phyloP scores from a whole-genome alignment of 2,113 vertebrate genomes.

The Phrynosoma platyrhinos region DNA sequence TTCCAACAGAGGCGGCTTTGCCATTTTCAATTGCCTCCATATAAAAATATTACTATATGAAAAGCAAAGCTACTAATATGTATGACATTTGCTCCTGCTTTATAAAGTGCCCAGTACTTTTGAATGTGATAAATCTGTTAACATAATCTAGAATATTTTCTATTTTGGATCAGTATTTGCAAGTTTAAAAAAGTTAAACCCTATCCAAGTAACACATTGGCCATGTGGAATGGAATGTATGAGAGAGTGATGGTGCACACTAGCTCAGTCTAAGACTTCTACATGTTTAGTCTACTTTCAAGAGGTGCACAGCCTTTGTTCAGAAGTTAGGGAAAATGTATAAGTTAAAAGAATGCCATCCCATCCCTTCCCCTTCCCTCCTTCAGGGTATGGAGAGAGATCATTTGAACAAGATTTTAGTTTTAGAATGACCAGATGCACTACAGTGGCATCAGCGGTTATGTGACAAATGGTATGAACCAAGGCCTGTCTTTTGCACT shows the following conservation, averaged over 20 bases:
- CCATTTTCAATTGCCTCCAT: neutral
- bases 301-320: neutral
- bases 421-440: conserved; percentile 23
- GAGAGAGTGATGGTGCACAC: neutral
- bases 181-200: neutral
- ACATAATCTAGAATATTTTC: neutral
- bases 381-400: neutral
- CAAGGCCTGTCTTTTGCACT: conserved; percentile 56
- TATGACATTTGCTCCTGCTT: neutral
- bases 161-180: conserved; percentile 27
- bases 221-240: neutral
- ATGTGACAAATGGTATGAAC: conserved; percentile 63
- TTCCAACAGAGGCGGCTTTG: neutral
- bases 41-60: neutral
- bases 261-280: neutral
- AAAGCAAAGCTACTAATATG: neutral
- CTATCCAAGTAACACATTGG: neutral
- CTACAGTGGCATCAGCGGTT: conserved; percentile 42
- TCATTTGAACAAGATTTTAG: neutral
- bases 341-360: neutral
- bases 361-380: neutral
- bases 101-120: neutral
- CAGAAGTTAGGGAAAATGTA: neutral
- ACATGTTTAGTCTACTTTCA: neutral
- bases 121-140: neutral